Base-by-base conservation (phyloP, 2,888 invertebrate genomes). In the Charanyca ferruginea region DNA sequence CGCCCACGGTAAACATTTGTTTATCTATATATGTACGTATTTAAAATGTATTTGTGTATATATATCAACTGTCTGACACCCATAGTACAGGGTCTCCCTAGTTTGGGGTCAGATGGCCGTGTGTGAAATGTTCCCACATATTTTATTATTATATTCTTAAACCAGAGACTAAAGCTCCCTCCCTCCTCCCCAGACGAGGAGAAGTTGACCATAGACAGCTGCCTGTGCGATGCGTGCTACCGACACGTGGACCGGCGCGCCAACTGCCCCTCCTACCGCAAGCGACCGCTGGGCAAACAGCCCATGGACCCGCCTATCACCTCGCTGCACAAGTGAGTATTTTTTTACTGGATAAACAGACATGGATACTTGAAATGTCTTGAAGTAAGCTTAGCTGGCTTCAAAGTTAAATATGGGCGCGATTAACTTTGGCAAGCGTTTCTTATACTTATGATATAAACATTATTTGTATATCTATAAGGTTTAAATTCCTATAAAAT, bases 211-310 rank as follows among this genome's bases (percentile, higher is more conserved):
- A 97, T 97, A 72, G 98, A 98, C 91, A 98, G 98, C 58, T 98
- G 98, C 81, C 95, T 98, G 22, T 98, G 98, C 90, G 98, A 98
- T 90, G 98, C 98, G 11, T 98, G 98, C 87, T 98, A 98, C 91
- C 96, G 98, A 0, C 98, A 98, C 87, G 97, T 98, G 58, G 98
- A 98, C 91, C 96, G 98, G 55, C 97, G 98, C 79, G 97, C 98
- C 55, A 97, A 97, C 93, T 97, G 96, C 62, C 97, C 97, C 0
- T 97, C 97, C 0, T 97, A 97, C 88, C 96, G 96, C 73, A 97
- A 97, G 84, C 95, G 96, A 0, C 94, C 94, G 28, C 80, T 89
- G 20, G 87, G 84, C 47, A 90, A 89, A 68, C 90, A 84, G n/a
- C 71, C 83, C 7, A 51, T 75, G 0, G 86, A 83, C 48, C 66